Base-by-base conservation (phyloP, 2,113 vertebrate species). In the Clupea harengus region DNA sequence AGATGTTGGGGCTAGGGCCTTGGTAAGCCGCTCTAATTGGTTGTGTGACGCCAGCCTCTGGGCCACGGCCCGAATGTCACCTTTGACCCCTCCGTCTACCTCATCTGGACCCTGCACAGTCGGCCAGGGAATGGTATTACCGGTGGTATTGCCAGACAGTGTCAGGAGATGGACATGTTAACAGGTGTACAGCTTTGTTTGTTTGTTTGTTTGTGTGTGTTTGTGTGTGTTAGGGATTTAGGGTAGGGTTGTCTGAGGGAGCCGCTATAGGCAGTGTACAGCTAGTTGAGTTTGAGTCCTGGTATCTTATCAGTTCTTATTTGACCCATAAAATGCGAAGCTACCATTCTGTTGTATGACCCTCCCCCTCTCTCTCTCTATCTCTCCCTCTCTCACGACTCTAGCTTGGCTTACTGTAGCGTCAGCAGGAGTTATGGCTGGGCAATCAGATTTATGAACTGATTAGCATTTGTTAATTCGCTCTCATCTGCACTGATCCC, bases 131-230 rank as follows among this genome's bases (percentile, higher is more conserved):
- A 25, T 52, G 0, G 11, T n/a, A n/a, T 3, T 83, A 50, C 50
- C 10, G 47, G 15, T 25, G 25, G 0, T 1, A 28, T 28, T 28
- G 64, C 7, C n/a, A 67, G 3, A 20, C 18, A 20, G 18, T 60
- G 18, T 57, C 54, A 60, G 18, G 20, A 60, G 10, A 28, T 87
- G 45, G 6, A 47, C 81, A 39, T 57, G 39, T 67, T 17, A 49
- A 15, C 32, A n/a, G 6, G 13, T 81, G 18, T 49, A 17, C 49
- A 5, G n/a, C 10, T 85, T 75, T 54, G 44, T 82, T 22, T 64
- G 85, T 82, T 75, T 44, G 81, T n/a, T n/a, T n/a, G n/a, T n/a
- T n/a, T 82, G 54, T 57, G 80, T 86, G 82, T 72, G 45, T 86
- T 82, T 45, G 64, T 83, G 20, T 80, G 64, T 80, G 46, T 25